Conservation (phyloP, 2,113 vertebrate genomes). For the Carassius auratus region DNA sequence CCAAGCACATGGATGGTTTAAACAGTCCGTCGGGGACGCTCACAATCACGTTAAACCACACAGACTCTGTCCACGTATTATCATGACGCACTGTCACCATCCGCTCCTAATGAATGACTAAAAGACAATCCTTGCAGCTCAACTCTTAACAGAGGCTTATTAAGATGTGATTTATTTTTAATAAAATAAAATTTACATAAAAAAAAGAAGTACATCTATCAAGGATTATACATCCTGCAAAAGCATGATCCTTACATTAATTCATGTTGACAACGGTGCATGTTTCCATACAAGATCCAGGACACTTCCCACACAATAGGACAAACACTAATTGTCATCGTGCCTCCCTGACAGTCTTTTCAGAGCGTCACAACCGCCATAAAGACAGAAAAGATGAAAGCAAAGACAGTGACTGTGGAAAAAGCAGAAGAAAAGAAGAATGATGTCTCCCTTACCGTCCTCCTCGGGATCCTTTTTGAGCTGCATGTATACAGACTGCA, state of each 20-base stretch:
- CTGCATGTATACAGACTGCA: slow-evolving; percentile 56
- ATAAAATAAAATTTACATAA: not conserved
- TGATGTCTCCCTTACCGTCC: slow-evolving; percentile 53
- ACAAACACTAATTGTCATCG: slow-evolving; percentile 34
- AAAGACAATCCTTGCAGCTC: not conserved
- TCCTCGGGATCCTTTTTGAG: slow-evolving; percentile 57
- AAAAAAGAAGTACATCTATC: not conserved
- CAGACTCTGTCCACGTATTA: not conserved
- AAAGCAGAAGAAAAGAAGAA: slow-evolving; percentile 11
- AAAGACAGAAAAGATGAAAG: slow-evolving; percentile 2
- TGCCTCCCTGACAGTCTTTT: slow-evolving; percentile 21
- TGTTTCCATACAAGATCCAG: not conserved
- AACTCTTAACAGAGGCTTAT: not conserved
- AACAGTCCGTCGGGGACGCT: not conserved
- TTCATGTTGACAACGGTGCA: not conserved
- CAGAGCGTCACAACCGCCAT: slow-evolving; percentile 27
- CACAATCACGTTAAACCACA: not conserved
- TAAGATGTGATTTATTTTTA: no score
- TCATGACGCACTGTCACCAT: not conserved
- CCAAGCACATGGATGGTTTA: slow-evolving; percentile 11
- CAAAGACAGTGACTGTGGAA: not conserved
- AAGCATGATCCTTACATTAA: not conserved
- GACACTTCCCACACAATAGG: slow-evolving; percentile 42
- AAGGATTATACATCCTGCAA: not conserved
- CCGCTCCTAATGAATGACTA: not conserved